Percentiles rank a stretch among this genome's conserved stretches.
Conservation (phyloP, 2,113 vertebrate genomes). For the Lamprotornis superbus region DNA sequence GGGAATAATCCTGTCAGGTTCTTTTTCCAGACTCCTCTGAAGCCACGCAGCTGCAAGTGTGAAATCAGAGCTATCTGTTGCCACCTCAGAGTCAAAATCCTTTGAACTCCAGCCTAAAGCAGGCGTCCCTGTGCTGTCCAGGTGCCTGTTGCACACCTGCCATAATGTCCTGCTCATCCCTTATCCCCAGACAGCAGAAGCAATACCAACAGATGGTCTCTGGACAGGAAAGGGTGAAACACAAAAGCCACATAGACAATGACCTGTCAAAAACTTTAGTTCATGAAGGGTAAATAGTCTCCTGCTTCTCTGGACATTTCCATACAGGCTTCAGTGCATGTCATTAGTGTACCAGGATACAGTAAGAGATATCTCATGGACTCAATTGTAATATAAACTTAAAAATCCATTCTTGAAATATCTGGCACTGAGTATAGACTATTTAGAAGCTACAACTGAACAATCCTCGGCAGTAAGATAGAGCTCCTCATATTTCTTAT, state of each 20-base stretch:
- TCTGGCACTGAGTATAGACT: background rate
- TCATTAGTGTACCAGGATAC: background rate
- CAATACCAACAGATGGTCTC: background rate
- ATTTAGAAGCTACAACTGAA: background rate
- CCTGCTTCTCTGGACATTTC: background rate
- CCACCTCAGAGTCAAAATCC: background rate
- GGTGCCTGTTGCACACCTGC: background rate
- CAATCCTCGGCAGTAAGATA: background rate
- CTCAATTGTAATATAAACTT: background rate
- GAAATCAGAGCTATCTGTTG: background rate
- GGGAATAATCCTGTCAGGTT: background rate
- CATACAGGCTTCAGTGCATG: background rate
- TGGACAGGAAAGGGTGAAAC: background rate
- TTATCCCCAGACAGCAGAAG: background rate
- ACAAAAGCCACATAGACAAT: background rate
- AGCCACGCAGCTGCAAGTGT: background rate
- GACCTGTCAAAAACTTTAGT: background rate
- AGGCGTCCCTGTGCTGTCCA: background rate
- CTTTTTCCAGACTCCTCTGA: background rate
- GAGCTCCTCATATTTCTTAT: accelerated
- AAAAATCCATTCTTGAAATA: background rate
- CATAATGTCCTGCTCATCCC: background rate
- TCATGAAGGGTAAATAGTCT: background rate
- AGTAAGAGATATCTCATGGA: background rate
- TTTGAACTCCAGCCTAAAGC: background rate